Evolutionary conservation across 2,888 invertebrate genomes (phyloP).

Genomic region (Allygus modestus): DNA sequence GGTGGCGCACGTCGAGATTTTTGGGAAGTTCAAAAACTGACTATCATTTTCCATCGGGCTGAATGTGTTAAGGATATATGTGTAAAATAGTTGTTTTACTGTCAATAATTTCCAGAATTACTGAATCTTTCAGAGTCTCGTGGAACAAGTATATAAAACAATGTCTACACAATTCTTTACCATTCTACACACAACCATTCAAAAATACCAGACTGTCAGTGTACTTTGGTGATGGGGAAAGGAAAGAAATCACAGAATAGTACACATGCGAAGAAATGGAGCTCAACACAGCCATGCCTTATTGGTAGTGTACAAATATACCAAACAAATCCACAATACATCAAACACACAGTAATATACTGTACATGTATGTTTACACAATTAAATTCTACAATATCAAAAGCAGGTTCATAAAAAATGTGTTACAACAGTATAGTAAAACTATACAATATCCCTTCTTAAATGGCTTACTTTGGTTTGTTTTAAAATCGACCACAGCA

Average conservation of each 20-base stretch:
- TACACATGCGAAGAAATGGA: slow-evolving; percentile 6
- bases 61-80: too few relatives aligned
- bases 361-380: not conserved
- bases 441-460: too few relatives aligned
- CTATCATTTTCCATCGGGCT: too few relatives aligned
- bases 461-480: too few relatives aligned
- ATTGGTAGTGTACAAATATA: not conserved
- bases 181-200: slow-evolving; percentile 12
- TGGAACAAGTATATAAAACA: too few relatives aligned
- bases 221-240: not conserved
- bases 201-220: not conserved
- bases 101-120: too few relatives aligned
- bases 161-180: not conserved
- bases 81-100: too few relatives aligned
- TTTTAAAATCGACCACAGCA: too few relatives aligned
- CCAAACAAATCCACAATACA: not conserved
- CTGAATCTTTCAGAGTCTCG: too few relatives aligned
- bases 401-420: not conserved
- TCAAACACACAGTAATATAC: slow-evolving; percentile 6
- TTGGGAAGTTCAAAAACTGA: too few relatives aligned
- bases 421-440: too few relatives aligned
- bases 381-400: not conserved
- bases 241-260: slow-evolving; percentile 2
- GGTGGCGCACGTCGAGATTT: too few relatives aligned
- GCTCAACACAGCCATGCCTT: not conserved